phyloP scores from a whole-genome alignment of 2,113 vertebrate species.

The Phaethon lepturus region DNA sequence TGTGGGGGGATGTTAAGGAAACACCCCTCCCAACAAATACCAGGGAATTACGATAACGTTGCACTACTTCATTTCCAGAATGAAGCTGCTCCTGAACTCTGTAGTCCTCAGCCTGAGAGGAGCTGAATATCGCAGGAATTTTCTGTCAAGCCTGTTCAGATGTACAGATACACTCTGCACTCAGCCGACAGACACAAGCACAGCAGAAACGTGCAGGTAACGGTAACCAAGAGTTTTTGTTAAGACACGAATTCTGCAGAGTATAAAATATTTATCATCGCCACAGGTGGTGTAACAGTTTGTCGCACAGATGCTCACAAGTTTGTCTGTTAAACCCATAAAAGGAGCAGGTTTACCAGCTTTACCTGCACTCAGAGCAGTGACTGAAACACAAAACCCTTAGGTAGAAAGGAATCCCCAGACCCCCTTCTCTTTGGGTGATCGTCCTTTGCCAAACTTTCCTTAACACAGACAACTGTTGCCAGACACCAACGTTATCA shows the following conservation, averaged over 20 bases:
- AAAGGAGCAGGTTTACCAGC: neutral
- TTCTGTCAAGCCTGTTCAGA: neutral
- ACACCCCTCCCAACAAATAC: neutral
- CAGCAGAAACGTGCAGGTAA: conserved; percentile 1
- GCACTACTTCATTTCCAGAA: neutral
- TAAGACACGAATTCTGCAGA: neutral
- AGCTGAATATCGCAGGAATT: neutral
- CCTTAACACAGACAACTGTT: neutral
- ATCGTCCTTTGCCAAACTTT: neutral
- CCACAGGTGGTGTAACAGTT: conserved; percentile 41
- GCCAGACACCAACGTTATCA: neutral
- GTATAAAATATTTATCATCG: conserved; percentile 22
- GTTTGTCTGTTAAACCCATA: neutral
- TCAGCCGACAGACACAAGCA: neutral
- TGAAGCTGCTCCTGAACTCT: neutral
- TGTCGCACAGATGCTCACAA: conserved; percentile 9
- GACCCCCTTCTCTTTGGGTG: neutral
- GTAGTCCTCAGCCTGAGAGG: neutral
- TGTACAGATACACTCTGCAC: neutral
- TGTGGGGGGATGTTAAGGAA: neutral
- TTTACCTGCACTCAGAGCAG: neutral
- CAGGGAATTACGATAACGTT: neutral
- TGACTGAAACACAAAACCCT: neutral
- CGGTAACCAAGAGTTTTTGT: neutral
- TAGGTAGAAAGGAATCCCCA: neutral